A percentile compares a stretch with the other conserved stretches of the same genome.
Evolutionary conservation across 2,888 invertebrate species (phyloP).

Genomic region (Andrena camellia): DNA sequence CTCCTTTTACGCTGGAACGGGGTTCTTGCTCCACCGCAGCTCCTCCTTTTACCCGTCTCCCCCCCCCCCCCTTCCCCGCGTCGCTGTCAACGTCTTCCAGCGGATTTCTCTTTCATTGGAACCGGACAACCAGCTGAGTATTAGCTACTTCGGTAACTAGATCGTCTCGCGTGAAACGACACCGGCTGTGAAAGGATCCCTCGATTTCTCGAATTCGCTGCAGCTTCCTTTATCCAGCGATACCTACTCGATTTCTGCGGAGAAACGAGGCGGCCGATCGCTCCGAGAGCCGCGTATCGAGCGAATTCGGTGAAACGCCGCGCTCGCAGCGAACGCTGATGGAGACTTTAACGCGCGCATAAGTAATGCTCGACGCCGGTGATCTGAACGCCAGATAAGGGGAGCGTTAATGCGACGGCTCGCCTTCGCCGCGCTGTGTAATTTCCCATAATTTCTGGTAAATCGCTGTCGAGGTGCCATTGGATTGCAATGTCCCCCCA

Average conservation of each 20-base stretch:
- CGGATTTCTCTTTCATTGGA: constrained; percentile 83
- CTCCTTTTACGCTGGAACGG: constrained; percentile 60
- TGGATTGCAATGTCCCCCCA: neutral
- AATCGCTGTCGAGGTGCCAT: neutral
- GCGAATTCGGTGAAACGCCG: constrained; percentile 14
- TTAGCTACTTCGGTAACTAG: constrained; percentile 80
- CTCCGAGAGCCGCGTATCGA: neutral
- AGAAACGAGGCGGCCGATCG: neutral
- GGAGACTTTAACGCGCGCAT: constrained; percentile 40
- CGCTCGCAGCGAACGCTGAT: neutral
- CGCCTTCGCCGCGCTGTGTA: neutral
- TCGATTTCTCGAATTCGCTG: constrained; percentile 44
- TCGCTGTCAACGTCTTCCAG: constrained; percentile 66
- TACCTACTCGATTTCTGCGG: neutral
- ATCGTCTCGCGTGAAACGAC: constrained; percentile 81
- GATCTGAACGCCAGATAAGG: constrained; percentile 54
- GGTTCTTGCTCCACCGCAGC: constrained; percentile 46
- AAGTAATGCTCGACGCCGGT: constrained; percentile 1
- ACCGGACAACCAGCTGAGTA: constrained; percentile 61
- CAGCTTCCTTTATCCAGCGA: constrained; percentile 26
- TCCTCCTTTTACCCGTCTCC: constrained; percentile 48
- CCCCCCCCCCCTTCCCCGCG: neutral
- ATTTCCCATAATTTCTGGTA: constrained; percentile 2
- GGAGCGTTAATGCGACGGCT: constrained; percentile 11
- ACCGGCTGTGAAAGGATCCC: constrained; percentile 62